These are phyloP conservation scores for Clinocottus analis DNA, from an alignment of 2,113 vertebrate genomes.

Conservation along the genomic window DNA sequence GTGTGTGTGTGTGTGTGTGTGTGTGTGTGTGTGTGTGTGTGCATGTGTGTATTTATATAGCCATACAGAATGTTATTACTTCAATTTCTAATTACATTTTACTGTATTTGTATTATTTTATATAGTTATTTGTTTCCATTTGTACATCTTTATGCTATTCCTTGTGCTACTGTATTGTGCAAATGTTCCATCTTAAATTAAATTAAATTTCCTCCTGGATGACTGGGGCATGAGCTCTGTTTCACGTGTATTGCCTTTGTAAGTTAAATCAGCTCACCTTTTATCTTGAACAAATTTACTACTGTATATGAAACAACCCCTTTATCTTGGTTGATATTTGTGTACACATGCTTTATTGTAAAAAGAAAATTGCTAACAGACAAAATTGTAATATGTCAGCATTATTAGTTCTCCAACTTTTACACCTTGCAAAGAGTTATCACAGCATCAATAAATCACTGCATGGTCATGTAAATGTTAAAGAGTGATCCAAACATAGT, in stretches of 20 bases:
- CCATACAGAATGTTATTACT: neutral
- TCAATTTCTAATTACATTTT: neutral
- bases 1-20: too few relatives aligned
- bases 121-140: neutral
- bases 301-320: neutral
- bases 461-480: constrained; percentile 70
- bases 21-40: too few relatives aligned
- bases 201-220: neutral
- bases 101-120: neutral
- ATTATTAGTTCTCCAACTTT: constrained; percentile 2
- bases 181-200: neutral
- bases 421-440: constrained; percentile 45
- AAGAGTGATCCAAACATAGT: constrained; percentile 68
- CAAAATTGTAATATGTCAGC: constrained; percentile 15
- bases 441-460: constrained; percentile 68
- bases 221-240: neutral
- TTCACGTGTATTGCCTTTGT: neutral
- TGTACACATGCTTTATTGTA: neutral
- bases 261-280: neutral
- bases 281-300: neutral
- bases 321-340: neutral
- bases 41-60: too few relatives aligned
- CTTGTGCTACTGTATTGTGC: neutral
- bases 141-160: neutral
- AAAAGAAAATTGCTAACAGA: neutral